These are phyloP conservation scores for Diorhabda elongata DNA, from an alignment of 1,140 invertebrate genomes.

Conservation along the genomic window DNA sequence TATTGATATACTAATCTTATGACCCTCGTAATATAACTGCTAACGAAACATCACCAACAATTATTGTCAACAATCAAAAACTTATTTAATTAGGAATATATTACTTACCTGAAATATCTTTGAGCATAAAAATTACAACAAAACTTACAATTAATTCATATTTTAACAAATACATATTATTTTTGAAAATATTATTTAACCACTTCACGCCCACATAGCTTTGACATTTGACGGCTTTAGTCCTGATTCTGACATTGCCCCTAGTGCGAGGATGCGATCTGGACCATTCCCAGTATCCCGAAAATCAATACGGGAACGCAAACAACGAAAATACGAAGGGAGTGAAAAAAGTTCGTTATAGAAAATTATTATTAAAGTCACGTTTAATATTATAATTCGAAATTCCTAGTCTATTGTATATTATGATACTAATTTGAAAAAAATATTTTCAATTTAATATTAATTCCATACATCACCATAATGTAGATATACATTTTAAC, in stretches of 20 bases:
- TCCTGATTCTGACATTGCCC: neutral
- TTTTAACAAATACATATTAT: constrained; percentile 13
- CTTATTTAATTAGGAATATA: no score
- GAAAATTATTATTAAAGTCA: no score
- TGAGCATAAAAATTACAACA: constrained; percentile 6
- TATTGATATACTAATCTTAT: no score
- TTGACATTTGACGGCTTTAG: constrained; percentile 4
- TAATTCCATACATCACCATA: no score
- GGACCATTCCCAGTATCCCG: neutral
- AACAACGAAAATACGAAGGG: neutral
- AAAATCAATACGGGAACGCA: constrained; percentile 11
- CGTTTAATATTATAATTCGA: no score
- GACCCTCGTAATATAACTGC: no score
- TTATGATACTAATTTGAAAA: no score
- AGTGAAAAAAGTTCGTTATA: neutral
- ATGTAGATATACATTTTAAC: no score
- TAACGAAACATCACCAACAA: no score
- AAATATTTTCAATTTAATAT: no score
- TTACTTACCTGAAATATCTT: constrained; percentile 10
- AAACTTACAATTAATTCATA: constrained; percentile 12
- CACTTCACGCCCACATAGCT: constrained; percentile 15
- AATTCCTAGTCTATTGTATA: no score
- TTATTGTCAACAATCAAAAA: no score
- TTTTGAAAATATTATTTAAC: neutral
- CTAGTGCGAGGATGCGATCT: neutral